phyloP scores from a whole-genome alignment of 2,888 invertebrate species.

The Stegana nigrithorax region DNA sequence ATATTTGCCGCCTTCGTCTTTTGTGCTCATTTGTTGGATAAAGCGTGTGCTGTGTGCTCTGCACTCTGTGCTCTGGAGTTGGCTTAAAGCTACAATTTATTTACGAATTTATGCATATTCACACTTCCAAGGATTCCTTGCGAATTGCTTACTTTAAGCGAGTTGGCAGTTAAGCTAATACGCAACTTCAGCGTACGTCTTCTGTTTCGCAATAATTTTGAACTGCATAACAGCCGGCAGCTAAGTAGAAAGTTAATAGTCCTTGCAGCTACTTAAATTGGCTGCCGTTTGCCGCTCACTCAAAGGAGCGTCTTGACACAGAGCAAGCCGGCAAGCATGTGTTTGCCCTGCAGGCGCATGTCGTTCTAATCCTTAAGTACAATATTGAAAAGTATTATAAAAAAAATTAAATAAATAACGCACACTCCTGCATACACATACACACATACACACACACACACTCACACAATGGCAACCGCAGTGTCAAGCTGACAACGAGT shows the following conservation, averaged over 20 bases:
- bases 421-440: slow-evolving; percentile 34
- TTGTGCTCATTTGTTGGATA: slow-evolving; percentile 25
- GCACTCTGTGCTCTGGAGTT: background rate
- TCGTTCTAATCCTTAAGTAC: slow-evolving; percentile 67
- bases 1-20: slow-evolving; percentile 55
- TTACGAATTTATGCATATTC: slow-evolving; percentile 61
- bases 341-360: slow-evolving; percentile 48
- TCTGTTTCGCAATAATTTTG: background rate
- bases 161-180: too few species aligned
- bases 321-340: background rate
- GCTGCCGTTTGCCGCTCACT: too few species aligned
- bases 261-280: slow-evolving; percentile 7
- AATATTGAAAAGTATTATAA: slow-evolving; percentile 70
- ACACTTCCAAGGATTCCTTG: slow-evolving; percentile 39
- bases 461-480: background rate
- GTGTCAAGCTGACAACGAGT: slow-evolving; percentile 1
- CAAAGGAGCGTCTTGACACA: too few species aligned
- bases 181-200: background rate
- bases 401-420: slow-evolving; percentile 61
- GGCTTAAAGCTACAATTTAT: slow-evolving; percentile 57
- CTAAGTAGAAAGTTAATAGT: slow-evolving; percentile 8
- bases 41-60: too few species aligned
- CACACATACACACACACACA: slow-evolving; percentile 6
- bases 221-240: background rate
- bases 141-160: too few species aligned